Conservation (phyloP, 1,140 invertebrate genomes). For the Eulimnadia texana region DNA sequence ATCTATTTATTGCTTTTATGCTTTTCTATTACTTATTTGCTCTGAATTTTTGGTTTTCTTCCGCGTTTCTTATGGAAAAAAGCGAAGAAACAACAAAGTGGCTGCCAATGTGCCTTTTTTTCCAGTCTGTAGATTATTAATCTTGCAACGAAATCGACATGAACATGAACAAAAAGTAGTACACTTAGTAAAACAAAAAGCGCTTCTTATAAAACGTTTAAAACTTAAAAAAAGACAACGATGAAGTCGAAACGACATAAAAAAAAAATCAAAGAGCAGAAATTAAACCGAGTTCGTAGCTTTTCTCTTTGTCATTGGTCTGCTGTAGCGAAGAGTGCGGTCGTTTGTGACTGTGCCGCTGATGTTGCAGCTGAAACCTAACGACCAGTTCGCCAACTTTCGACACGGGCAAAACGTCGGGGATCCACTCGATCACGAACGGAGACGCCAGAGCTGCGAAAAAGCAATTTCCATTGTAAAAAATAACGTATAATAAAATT, state of each 20-base stretch:
- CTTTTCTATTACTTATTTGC: no score
- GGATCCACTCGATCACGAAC: constrained; percentile 61
- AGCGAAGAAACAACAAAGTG: background rate
- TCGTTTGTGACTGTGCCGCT: constrained; percentile 25
- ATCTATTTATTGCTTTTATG: background rate
- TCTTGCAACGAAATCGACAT: background rate
- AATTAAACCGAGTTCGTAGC: no score
- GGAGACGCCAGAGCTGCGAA: constrained; percentile 30
- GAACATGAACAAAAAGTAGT: no score
- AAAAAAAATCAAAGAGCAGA: no score
- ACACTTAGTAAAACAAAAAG: no score
- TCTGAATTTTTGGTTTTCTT: no score
- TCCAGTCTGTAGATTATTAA: background rate
- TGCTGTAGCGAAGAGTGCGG: background rate
- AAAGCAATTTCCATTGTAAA: no score
- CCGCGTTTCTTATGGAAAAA: background rate
- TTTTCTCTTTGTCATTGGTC: no score
- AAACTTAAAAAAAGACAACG: no score
- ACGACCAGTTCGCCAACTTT: constrained; percentile 50
- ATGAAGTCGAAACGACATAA: no score
- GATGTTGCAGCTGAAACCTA: constrained; percentile 48
- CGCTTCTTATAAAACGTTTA: no score
- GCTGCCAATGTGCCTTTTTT: background rate
- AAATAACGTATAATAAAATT: no score
- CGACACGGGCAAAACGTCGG: constrained; percentile 50